phyloP scores from a whole-genome alignment of 64 coral and sea anemone species.

The Trachythela sp. region DNA sequence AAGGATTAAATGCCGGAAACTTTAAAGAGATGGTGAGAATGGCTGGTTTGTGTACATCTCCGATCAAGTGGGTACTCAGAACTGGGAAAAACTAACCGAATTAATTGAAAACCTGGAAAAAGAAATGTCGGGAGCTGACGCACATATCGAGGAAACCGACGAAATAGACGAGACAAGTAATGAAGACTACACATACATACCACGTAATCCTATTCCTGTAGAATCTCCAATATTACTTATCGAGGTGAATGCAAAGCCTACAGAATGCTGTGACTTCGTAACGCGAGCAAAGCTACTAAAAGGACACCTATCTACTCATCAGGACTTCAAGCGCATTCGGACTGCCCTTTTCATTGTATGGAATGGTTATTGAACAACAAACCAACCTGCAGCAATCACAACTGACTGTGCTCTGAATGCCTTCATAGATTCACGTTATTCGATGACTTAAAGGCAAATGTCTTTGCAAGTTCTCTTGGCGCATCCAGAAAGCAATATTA shows the following conservation, averaged over 20 bases:
- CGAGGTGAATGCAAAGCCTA: conserved; percentile 21
- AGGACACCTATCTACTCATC: conserved; percentile 35
- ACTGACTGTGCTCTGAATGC: conserved; percentile 1
- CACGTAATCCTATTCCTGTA: not conserved
- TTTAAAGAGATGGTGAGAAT: conserved; percentile 49
- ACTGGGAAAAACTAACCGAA: conserved; percentile 37
- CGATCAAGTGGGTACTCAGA: conserved; percentile 37
- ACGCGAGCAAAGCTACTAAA: conserved; percentile 35
- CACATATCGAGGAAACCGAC: not conserved
- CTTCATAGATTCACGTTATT: conserved; percentile 28
- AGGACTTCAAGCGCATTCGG: conserved; percentile 22
- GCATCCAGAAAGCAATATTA: not conserved
- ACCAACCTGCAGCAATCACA: conserved; percentile 32
- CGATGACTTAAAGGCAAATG: conserved; percentile 22
- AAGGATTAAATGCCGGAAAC: conserved; percentile 47
- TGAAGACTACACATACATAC: not conserved
- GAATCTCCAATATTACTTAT: not conserved
- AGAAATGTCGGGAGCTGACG: not conserved
- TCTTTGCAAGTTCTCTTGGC: not conserved
- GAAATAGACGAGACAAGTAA: not conserved
- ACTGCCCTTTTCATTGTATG: conserved; percentile 60
- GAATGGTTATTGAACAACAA: conserved; percentile 24
- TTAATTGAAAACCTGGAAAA: conserved; percentile 13
- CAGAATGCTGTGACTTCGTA: not conserved
- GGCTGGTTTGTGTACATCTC: conserved; percentile 43